These are phyloP conservation scores for Xanthia icteritia DNA, from an alignment of 2,888 invertebrate genomes.

Conservation along the genomic window DNA sequence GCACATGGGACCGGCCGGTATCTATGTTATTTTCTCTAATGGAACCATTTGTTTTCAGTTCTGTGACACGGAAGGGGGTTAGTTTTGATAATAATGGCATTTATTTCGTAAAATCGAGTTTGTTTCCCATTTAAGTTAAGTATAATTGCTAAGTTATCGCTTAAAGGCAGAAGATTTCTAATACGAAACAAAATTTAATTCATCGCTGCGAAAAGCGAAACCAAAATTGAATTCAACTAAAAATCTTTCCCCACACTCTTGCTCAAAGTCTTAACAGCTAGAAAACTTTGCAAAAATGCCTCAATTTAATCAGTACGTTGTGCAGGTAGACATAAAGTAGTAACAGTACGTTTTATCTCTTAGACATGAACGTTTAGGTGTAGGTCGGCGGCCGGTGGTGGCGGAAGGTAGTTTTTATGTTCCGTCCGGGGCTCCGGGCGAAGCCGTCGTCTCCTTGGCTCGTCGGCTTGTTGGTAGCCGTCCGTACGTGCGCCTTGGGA, in stretches of 20 bases:
- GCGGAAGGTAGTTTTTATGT: slow-evolving; percentile 83
- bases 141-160: background rate
- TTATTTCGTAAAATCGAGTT: slow-evolving; percentile 36
- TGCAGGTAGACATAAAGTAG: slow-evolving; percentile 60
- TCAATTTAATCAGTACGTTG: slow-evolving; percentile 63
- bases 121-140: background rate
- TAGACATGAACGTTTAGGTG: slow-evolving; percentile 67
- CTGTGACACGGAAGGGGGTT: slow-evolving; percentile 73
- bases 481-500: slow-evolving; percentile 72
- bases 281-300: slow-evolving; percentile 38
- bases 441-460: slow-evolving; percentile 37
- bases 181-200: background rate
- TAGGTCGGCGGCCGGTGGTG: slow-evolving; percentile 58
- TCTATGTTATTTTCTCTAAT: slow-evolving; percentile 82
- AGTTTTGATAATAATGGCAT: slow-evolving; percentile 60
- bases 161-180: background rate
- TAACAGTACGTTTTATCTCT: slow-evolving; percentile 67
- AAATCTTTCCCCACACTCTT: slow-evolving; percentile 5
- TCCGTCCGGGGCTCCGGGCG: slow-evolving; percentile 59
- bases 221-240: slow-evolving; percentile 2
- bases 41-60: slow-evolving; percentile 79
- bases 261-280: slow-evolving; percentile 12
- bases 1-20: slow-evolving; percentile 81
- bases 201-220: background rate
- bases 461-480: slow-evolving; percentile 40